Evolutionary conservation across 2,113 vertebrate genomes (phyloP).

Genomic region (Leuciscus idus): DNA sequence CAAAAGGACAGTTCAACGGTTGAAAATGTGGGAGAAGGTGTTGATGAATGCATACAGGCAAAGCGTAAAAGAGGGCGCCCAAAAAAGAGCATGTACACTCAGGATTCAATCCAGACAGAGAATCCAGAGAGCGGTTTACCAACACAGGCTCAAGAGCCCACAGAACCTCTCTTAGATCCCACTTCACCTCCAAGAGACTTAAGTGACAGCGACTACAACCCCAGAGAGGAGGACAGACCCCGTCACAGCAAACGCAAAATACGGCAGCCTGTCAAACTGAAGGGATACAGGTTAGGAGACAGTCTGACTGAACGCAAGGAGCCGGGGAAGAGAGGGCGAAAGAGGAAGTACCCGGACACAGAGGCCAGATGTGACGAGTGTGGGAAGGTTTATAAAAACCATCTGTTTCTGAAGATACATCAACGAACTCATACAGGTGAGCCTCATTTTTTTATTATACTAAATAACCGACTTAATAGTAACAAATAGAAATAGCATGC

Average conservation of each 20-base stretch:
- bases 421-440: conserved; percentile 92
- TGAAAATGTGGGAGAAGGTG: background rate
- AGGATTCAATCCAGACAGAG: background rate
- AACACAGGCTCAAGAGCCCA: conserved; percentile 51
- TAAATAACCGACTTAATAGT: background rate
- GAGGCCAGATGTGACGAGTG: conserved; percentile 91
- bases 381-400: conserved; percentile 91
- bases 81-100: conserved; percentile 70
- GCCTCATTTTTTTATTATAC: background rate
- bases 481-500: too few relatives aligned
- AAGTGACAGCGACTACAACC: conserved; percentile 75
- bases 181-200: conserved; percentile 55
- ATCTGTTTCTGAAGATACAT: conserved; percentile 90
- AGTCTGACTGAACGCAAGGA: conserved; percentile 77
- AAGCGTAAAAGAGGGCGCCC: conserved; percentile 89
- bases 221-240: conserved; percentile 66
- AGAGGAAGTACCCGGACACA: conserved; percentile 77
- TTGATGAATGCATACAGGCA: conserved; percentile 29
- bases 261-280: conserved; percentile 84
- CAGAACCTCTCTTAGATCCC: conserved; percentile 51
- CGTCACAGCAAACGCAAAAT: conserved; percentile 86
- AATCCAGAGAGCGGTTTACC: background rate
- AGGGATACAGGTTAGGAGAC: conserved; percentile 82
- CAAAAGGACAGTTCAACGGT: conserved; percentile 53
- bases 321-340: conserved; percentile 76